phyloP scores from a whole-genome alignment of 2,888 invertebrate species.

The Heliconius ismenius region DNA sequence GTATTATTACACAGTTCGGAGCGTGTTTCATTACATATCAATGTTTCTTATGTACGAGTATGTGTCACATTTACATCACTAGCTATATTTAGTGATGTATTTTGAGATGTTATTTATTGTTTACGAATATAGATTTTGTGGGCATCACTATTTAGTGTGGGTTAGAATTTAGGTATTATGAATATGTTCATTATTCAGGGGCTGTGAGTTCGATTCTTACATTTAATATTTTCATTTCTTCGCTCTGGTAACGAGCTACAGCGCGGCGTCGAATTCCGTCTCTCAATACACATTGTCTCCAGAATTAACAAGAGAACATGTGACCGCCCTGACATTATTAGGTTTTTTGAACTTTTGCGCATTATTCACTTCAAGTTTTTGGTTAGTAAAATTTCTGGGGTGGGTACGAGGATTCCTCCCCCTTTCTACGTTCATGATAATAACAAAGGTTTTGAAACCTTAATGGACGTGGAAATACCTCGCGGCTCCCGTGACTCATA shows the following conservation, averaged over 20 bases:
- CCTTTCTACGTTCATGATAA: no score
- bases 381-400: no score
- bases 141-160: neutral
- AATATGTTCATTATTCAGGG: no score
- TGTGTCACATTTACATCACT: slow-evolving; percentile 10
- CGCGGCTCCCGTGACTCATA: slow-evolving; percentile 18
- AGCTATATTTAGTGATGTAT: slow-evolving; percentile 21
- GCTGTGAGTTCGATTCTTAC: no score
- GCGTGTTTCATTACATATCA: slow-evolving; percentile 21
- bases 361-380: no score
- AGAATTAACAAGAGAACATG: neutral
- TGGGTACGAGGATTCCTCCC: no score
- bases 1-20: slow-evolving; percentile 7
- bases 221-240: no score
- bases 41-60: neutral
- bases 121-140: slow-evolving; percentile 11
- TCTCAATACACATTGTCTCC: neutral
- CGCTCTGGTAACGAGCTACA: no score
- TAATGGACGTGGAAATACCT: slow-evolving; percentile 18
- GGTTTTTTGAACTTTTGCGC: no score
- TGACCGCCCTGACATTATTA: no score
- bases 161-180: neutral
- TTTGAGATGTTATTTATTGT: slow-evolving; percentile 14
- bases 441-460: no score
- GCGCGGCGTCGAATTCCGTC: no score